Base-by-base conservation (phyloP, 2,888 invertebrate species). In the Apotomis turbidana region DNA sequence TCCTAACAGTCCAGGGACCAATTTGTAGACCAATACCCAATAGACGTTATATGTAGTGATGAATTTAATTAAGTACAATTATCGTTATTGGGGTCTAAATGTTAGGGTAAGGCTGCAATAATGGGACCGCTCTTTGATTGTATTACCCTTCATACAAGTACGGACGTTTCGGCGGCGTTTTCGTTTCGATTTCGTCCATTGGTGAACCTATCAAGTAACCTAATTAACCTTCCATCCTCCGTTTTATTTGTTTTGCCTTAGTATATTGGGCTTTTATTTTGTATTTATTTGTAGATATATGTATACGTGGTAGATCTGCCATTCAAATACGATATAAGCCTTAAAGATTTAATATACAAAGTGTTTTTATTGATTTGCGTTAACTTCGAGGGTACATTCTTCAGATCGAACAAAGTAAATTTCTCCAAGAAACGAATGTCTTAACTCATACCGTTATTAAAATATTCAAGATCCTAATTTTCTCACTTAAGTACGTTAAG, bases 121-220 rank as follows among this genome's bases (percentile, higher is more conserved):
- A 60, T 60, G 10, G 60, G 10, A 0, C 15, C 60, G 44, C 44
- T 60, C 60, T 44, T 60, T 60, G 44, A 60, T 46, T 46, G 15
- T 46, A 60, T 60, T 15, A 46, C 44, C 60, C 10, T 41, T 41
- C 6, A 6, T 41, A 10, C 59, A 8, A 1, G 41, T 44, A 44
- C 59, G 59, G 5, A 3, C 9, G 15, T 10, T 9, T 13, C 3
- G 9, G 12, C 6, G 9, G 44, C 1, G 8, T 15, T 41, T 55
- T 2, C 27, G 55, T 36, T 55, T 54, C 3, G 13, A 9, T 54
- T 54, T 36, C 36, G 10, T 27, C 12, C 4, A 36, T 55, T 10
- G 27, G 15, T 8, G 27, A 27, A 27, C 27, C 27, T 36, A 55
- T 9, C 27, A 12, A 10, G 10, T 36, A 55, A 55, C 49, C 49